phyloP scores from a whole-genome alignment of 92 coral and sea anemone species.

The Meandrina meandrites region DNA sequence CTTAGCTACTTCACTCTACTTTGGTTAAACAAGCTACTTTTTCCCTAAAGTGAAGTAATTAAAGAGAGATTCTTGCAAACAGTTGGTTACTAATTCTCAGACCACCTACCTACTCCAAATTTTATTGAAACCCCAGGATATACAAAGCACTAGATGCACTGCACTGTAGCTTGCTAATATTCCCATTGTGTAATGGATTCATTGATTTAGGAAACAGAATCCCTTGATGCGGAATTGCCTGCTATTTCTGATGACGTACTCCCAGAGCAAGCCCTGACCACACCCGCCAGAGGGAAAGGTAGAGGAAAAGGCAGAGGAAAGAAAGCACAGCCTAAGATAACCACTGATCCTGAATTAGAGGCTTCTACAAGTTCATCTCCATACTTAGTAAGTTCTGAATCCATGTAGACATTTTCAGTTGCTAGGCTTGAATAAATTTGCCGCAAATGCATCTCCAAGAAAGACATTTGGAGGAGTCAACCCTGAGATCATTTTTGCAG shows the following conservation, averaged over 20 bases:
- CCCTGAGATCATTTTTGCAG: too few relatives aligned
- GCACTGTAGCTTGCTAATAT: not conserved
- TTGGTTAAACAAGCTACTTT: too few relatives aligned
- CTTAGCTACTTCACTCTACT: too few relatives aligned
- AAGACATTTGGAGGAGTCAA: too few relatives aligned
- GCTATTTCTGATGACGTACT: not conserved
- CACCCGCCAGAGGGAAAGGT: conserved; percentile 29
- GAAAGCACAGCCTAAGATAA: not conserved
- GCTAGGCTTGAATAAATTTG: too few relatives aligned
- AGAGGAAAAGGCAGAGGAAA: conserved; percentile 43
- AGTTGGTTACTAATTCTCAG: too few relatives aligned
- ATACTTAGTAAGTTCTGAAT: not conserved
- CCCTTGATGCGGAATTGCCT: conserved; percentile 6
- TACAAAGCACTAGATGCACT: too few relatives aligned
- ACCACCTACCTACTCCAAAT: too few relatives aligned
- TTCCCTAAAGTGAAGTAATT: too few relatives aligned
- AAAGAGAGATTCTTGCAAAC: too few relatives aligned
- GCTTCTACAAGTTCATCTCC: conserved; percentile 3
- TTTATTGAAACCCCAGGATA: too few relatives aligned
- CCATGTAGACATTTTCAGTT: not conserved
- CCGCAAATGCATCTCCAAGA: too few relatives aligned
- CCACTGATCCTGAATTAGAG: not conserved
- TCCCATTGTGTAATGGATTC: not conserved
- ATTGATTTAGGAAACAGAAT: not conserved
- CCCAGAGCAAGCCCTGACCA: not conserved